phyloP scores from a whole-genome alignment of 2,113 vertebrate genomes.

The Narcine bancroftii region DNA sequence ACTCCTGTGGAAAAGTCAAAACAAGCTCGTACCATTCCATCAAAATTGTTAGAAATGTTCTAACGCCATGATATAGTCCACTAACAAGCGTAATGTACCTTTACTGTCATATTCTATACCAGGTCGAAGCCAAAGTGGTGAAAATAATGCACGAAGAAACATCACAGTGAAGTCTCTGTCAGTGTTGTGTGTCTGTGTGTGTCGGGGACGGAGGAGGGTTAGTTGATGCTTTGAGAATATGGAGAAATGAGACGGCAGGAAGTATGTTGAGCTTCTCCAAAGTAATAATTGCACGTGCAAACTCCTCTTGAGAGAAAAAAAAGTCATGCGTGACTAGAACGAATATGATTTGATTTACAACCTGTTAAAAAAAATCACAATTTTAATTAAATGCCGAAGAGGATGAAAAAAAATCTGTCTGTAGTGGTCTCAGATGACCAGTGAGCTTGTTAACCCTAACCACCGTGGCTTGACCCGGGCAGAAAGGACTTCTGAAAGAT shows the following conservation, averaged over 20 bases:
- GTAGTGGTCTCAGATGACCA: not conserved
- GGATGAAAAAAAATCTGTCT: not conserved
- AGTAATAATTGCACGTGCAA: not conserved
- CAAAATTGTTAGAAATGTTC: not conserved
- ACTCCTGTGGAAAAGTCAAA: not conserved
- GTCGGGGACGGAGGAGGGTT: no score
- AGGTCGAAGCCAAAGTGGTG: not conserved
- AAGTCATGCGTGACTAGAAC: conserved; percentile 1
- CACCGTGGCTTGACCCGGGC: not conserved
- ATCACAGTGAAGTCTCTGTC: not conserved
- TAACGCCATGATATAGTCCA: not conserved
- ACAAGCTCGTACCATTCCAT: not conserved
- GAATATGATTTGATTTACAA: conserved; percentile 17
- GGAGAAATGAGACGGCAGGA: not conserved
- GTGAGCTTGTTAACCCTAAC: not conserved
- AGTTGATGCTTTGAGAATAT: not conserved
- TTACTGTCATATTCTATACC: not conserved
- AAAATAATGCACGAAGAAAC: not conserved
- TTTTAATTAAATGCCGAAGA: not conserved
- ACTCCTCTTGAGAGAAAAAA: not conserved
- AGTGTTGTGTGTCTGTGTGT: no score
- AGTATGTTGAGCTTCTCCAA: not conserved
- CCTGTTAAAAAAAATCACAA: not conserved
- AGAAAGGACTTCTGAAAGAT: not conserved
- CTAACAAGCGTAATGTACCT: not conserved